Base-by-base conservation (phyloP, 2,797 vertebrate genomes). In the Argentina silus region DNA sequence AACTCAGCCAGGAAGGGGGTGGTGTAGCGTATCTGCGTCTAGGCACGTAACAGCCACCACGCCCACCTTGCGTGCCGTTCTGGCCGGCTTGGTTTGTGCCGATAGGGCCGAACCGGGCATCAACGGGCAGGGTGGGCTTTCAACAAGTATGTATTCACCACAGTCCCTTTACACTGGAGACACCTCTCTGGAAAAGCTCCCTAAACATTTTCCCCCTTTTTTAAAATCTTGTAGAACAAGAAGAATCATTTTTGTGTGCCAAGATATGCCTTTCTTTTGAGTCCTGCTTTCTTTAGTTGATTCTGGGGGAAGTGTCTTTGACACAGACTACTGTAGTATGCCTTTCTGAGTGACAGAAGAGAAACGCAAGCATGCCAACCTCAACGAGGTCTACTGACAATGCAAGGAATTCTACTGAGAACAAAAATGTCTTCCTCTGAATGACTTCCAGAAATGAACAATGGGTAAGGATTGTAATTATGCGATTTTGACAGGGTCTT, bases 121-220 rank as follows among this genome's bases (percentile, higher is more conserved):
- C 7, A 7, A 67, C 60, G 61, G 82, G 77, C 79, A 69, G 85
- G 86, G 77, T 77, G 74, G 86, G 87, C 76, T 79, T 53, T 27
- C 73, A 80, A 78, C 71, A 81, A 76, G 88, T 89, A 91, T 93
- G 87, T 91, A 89, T 83, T 86, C 86, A 90, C 89, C 85, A 90
- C 85, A 80, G 88, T 91, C 89, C 90, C 90, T 91, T 92, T 92
- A 92, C 90, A 90, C 92, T 90, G 90, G 91, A 93, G 90, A 89
- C 83, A 77, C 71, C 76, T 79, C 83, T 85, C 81, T 87, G 75
- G 77, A 86, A 70, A 83, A 76, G 21, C 69, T 78, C 77, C 82
- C 77, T n/a, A n/a, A n/a, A n/a, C n/a, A n/a, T n/a, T n/a, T n/a
- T n/a, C 77, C 83, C 69, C 12, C 21, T 27, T 17, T 56, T 74